phyloP scores from a whole-genome alignment of 2,113 vertebrate genomes.

The Gambusia holbrooki region DNA sequence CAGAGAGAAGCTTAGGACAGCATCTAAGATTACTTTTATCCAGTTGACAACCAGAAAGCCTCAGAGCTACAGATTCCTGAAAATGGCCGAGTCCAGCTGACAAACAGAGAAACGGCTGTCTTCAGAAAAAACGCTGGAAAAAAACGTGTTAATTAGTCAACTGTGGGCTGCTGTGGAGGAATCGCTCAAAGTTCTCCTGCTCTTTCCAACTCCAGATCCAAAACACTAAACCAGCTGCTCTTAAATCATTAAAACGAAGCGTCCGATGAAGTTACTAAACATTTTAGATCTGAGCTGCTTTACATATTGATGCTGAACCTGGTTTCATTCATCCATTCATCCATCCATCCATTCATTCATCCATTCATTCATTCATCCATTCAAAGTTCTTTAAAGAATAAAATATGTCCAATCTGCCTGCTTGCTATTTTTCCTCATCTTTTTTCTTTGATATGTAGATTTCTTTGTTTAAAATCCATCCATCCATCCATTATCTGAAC shows the following conservation, averaged over 20 bases:
- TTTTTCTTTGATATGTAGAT: no score
- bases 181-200: no score
- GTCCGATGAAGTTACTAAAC: neutral
- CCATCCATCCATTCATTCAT: no score
- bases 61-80: neutral
- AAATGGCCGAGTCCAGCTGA: neutral
- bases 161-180: neutral
- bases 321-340: no score
- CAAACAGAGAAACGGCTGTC: neutral
- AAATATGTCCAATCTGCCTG: no score
- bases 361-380: no score
- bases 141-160: neutral
- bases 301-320: no score
- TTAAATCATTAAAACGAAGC: neutral
- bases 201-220: neutral
- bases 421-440: no score
- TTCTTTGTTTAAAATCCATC: no score
- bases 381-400: no score
- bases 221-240: neutral
- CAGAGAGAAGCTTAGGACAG: neutral
- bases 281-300: neutral
- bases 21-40: neutral
- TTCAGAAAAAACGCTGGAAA: neutral
- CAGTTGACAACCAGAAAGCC: neutral
- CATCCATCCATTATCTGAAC: no score